A percentile compares a stretch with the other conserved stretches of the same genome.
These are phyloP conservation scores for Limnephilus auricula DNA, from an alignment of 2,888 invertebrate genomes.

Conservation along the genomic window DNA sequence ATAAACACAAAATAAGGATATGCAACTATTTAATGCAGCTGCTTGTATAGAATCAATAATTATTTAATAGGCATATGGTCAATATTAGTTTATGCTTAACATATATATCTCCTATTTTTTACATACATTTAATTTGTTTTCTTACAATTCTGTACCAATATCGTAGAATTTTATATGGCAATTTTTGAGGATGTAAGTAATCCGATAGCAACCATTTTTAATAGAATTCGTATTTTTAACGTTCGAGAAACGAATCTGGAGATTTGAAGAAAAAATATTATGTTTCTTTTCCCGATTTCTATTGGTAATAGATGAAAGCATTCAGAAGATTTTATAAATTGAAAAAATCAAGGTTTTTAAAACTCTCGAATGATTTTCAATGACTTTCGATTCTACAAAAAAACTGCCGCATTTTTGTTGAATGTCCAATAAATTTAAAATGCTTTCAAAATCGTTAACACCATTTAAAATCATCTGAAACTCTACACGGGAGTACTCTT, in stretches of 20 bases:
- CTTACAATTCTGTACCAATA: too few relatives aligned
- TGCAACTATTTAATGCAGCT: neutral
- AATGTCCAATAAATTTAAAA: neutral
- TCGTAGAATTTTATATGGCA: too few relatives aligned
- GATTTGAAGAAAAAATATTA: too few relatives aligned
- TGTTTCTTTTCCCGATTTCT: neutral
- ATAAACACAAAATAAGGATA: neutral
- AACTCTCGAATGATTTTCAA: neutral
- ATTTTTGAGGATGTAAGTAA: too few relatives aligned
- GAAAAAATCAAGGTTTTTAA: neutral
- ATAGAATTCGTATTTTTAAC: neutral
- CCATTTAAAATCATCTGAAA: neutral
- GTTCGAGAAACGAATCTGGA: too few relatives aligned
- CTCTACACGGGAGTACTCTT: neutral
- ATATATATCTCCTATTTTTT: too few relatives aligned
- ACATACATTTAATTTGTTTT: too few relatives aligned
- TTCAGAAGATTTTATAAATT: too few relatives aligned
- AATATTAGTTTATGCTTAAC: too few relatives aligned
- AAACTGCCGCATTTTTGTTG: neutral
- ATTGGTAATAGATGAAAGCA: neutral
- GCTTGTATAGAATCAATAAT: neutral
- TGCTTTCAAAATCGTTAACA: neutral
- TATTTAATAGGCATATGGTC: too few relatives aligned
- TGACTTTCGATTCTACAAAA: neutral
- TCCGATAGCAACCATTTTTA: neutral